Percentiles rank a stretch among this genome's conserved stretches.
These are phyloP conservation scores for Leptothorax acervorum DNA, from an alignment of 2,888 invertebrate species.

Conservation along the genomic window DNA sequence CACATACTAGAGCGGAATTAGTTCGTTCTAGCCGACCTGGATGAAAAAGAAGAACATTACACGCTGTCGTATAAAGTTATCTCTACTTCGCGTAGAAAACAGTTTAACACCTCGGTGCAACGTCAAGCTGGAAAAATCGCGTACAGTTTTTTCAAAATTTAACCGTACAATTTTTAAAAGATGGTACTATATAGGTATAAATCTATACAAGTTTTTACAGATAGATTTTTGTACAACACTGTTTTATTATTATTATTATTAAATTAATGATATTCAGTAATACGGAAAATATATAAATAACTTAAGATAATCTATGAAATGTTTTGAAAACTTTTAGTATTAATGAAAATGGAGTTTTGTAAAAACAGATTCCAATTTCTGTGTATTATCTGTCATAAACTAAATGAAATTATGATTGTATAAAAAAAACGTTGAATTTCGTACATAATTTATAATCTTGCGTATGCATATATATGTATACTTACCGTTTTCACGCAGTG, in stretches of 20 bases:
- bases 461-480: not conserved
- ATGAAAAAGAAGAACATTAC: slow-evolving; percentile 46
- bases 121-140: not conserved
- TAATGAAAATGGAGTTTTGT: not conserved
- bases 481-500: slow-evolving; percentile 14
- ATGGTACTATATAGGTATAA: not conserved
- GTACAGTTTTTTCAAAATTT: not conserved
- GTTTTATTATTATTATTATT: not conserved
- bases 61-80: not conserved
- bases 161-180: not conserved
- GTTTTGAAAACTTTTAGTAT: not conserved
- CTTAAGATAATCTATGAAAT: not conserved
- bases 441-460: not conserved
- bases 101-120: not conserved
- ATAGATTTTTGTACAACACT: not conserved
- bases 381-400: not conserved
- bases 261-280: not conserved
- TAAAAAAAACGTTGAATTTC: not conserved
- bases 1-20: slow-evolving; percentile 69
- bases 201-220: not conserved
- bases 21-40: slow-evolving; percentile 66
- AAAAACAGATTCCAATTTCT: not conserved
- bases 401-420: not conserved
- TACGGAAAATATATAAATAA: not conserved
- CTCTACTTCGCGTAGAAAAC: not conserved